Evolutionary conservation across 2,797 vertebrate genomes (phyloP).

Genomic region (Clamator glandarius): DNA sequence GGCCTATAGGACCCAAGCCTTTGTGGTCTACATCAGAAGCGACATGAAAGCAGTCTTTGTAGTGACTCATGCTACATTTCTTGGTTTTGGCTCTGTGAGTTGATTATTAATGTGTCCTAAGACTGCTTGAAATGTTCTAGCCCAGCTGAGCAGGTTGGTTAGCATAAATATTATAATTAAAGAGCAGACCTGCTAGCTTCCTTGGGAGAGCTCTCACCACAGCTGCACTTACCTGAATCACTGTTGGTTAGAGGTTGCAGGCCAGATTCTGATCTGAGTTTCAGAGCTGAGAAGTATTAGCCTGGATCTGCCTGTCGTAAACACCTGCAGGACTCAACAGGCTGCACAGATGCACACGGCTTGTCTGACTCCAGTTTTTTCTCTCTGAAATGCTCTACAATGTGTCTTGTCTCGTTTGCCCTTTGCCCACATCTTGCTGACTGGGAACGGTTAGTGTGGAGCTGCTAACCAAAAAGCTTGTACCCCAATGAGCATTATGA

Average conservation of each 20-base stretch:
- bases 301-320: not conserved
- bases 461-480: not conserved
- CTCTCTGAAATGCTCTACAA: not conserved
- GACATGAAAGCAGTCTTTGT: slow-evolving; percentile 46
- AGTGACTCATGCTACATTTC: slow-evolving; percentile 50
- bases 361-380: not conserved
- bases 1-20: slow-evolving; percentile 39
- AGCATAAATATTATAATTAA: slow-evolving; percentile 43
- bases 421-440: not conserved
- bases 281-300: slow-evolving; percentile 4
- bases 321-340: not conserved
- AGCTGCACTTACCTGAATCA: slow-evolving; percentile 17
- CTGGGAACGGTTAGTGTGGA: not conserved
- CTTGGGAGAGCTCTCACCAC: not conserved
- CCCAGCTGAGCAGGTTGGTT: slow-evolving; percentile 40
- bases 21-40: slow-evolving; percentile 66
- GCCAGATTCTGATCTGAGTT: slow-evolving; percentile 47
- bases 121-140: not conserved
- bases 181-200: not conserved
- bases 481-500: not conserved
- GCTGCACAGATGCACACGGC: not conserved
- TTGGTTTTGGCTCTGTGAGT: slow-evolving; percentile 4
- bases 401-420: not conserved
- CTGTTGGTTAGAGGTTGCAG: not conserved
- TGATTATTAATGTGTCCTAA: slow-evolving; percentile 24